phyloP scores from a whole-genome alignment of 2,797 vertebrate species.

The Schizothorax lantsangensis region DNA sequence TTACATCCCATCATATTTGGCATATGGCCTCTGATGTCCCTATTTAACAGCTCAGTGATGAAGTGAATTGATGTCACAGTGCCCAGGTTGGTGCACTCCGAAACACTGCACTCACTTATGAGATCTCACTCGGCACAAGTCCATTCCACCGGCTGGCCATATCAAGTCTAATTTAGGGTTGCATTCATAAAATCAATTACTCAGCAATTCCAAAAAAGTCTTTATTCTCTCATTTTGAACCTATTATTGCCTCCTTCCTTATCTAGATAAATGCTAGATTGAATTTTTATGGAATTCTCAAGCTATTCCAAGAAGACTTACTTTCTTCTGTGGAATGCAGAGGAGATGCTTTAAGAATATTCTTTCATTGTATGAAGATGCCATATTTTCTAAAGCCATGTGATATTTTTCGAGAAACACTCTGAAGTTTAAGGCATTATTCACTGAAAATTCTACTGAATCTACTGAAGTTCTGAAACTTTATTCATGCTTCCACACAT shows the following conservation, averaged over 20 bases:
- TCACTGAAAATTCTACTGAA: no score
- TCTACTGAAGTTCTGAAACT: neutral
- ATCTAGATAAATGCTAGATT: neutral
- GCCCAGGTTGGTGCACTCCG: constrained; percentile 26
- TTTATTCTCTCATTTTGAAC: neutral
- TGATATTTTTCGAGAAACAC: neutral
- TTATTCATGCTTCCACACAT: neutral
- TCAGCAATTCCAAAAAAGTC: constrained; percentile 21
- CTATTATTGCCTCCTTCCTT: neutral
- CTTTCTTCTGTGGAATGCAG: neutral
- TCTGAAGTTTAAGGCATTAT: neutral
- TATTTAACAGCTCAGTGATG: constrained; percentile 50
- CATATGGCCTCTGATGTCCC: constrained; percentile 43
- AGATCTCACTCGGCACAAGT: constrained; percentile 7
- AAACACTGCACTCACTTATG: constrained; percentile 34
- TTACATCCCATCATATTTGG: constrained; percentile 29
- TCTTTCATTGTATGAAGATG: neutral
- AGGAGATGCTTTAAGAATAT: neutral
- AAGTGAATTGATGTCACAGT: constrained; percentile 45
- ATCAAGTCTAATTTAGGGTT: constrained; percentile 10
- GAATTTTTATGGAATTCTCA: neutral
- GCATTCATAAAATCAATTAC: constrained; percentile 21
- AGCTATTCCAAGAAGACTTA: neutral
- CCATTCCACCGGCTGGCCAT: constrained; percentile 1
- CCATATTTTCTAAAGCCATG: neutral